Base-by-base conservation (phyloP, 1,140 invertebrate genomes). In the Drosophila micromelanica region DNA sequence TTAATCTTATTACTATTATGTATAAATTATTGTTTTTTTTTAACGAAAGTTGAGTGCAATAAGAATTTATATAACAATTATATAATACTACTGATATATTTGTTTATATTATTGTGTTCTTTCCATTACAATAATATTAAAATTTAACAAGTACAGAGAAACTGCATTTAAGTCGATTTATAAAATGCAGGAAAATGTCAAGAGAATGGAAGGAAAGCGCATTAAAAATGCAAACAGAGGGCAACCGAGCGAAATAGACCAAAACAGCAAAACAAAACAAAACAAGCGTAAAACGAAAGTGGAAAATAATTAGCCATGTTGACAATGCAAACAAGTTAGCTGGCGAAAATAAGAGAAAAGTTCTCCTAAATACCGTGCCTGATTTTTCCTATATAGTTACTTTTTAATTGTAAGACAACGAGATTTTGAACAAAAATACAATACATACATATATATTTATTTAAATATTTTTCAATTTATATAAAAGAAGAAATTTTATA, bases 221-320 rank as follows among this genome's bases (percentile, higher is more conserved):
- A 78, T 85, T 86, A 62, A 73, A 60, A 69, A 48, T 49, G 48
- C 43, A 51, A 27, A 56, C 46, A 30, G 7, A 57, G 45, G 57
- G 12, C 32, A 64, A 15, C 15, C 27, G 32, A 27, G 23, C 8
- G 23, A 30, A 12, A 20, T 5, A 54, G 2, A 20, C 6, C 45
- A 40, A 45, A 32, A 7, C 15, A 48, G 23, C 59, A 80, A 60
- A 80, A 71, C 72, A 69, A 54, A 48, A 17, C 59, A 80, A 60
- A 80, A 71, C 72, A 69, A 54, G 35, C 30, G 43, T 67, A 74
- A 70, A 86, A 74, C 59, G 77, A 54, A 86, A 84, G 68, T 77
- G 77, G 69, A 86, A 84, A 84, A 86, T 86, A 84, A 84, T 86
- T 86, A 84, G 81, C 54, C 54, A 46, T 45, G 69, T 60, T 59